Base-by-base conservation (phyloP, 2,113 vertebrate genomes). In the Choloepus hoffmanni region DNA sequence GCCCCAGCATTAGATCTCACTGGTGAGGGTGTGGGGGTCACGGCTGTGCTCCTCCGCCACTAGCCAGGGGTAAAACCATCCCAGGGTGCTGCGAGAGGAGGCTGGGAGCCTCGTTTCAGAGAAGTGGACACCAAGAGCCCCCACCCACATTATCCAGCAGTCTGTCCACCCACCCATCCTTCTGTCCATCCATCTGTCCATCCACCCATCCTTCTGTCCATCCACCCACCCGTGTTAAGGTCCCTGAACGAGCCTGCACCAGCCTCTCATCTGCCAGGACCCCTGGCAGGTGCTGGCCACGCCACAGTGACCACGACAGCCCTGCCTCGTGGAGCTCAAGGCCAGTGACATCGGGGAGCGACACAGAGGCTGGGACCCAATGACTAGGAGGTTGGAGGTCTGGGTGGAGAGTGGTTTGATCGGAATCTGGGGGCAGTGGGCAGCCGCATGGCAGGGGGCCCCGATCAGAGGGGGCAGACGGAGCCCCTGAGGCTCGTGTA, bases 121-220 rank as follows among this genome's bases (percentile, higher is more conserved):
- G 50, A 53, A 12, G 50, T 53, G 50, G 50, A 53, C 11, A 14
- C 10, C 50, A 53, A 53, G 50, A 53, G 50, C 50, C 50, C 10
- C 53, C 14, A 28, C 16, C 30, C 5, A 15, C 53, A 19, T 36
- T 19, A 14, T 10, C n/a, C 33, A 30, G 2, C 86, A 16, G 33
- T 30, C 9, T 7, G 26, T 8, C 21, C 1, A 45, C 21, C 62
- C 14, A 18, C 8, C 36, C 53, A 24, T 62, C 11, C 81, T 24
- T 7, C 24, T 43, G 5, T 24, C 40, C 3, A 5, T 5, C n/a
- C 8, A 23, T 0, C 6, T 18, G 7, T 45, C 15, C 36, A 68
- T 24, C 55, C 26, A 19, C 21, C 40, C 43, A 16, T 0, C 63
- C 6, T 6, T 11, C 6, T 15, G 15, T 23, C 18, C 6, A 30